Evolutionary conservation across 2,797 vertebrate species (phyloP), one percentile per base, ranked within the genome.

Genomic region (Fringilla coelebs): DNA sequence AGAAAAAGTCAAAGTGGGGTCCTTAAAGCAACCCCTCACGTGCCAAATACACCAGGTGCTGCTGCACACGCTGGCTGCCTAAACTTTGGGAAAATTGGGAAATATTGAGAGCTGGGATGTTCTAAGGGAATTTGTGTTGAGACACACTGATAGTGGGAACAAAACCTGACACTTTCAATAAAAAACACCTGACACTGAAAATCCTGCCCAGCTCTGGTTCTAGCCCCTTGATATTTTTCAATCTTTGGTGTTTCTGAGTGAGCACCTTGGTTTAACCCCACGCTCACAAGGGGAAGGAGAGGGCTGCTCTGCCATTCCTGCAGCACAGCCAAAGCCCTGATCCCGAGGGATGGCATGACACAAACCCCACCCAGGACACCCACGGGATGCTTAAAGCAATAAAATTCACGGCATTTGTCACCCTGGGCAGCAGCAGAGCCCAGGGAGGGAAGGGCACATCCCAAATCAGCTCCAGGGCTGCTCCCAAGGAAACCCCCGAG

Each of bases 1-100:
- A 98, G 97, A 96, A 98, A 97, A 98, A 97, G 88, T 97, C 97
- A 95, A 96, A 95, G 87, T 85, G 95, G 89, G 94, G 96, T 90
- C 55, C 67, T 78, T 97, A 68, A 97, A 93, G 96, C 61, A 96
- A 92, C 93, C 91, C 96, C 40, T 49, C 54, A 45, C 31, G 11
- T 46, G 71, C 18, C 90, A 93, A 92, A 88, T 21, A n/a, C 38
- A 76, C 31, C 65, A 52, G 72, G 31, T 21, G 74, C 28, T 48
- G 13, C 15, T 48, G 70, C 89, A 78, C 29, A 7, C 2, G 2
- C 55, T 29, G 28, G 34, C 31, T 89, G 67, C 83, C 32, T 31
- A 20, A 74, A 74, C 36, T 32, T 10, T n/a, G 24, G 26, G 17
- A 89, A 93, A 48, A 52, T 0, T 5, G 62, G 46, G 54, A 70